These are phyloP conservation scores for Poeciliopsis gracilis DNA, from an alignment of 2,797 vertebrate species.

Conservation along the genomic window DNA sequence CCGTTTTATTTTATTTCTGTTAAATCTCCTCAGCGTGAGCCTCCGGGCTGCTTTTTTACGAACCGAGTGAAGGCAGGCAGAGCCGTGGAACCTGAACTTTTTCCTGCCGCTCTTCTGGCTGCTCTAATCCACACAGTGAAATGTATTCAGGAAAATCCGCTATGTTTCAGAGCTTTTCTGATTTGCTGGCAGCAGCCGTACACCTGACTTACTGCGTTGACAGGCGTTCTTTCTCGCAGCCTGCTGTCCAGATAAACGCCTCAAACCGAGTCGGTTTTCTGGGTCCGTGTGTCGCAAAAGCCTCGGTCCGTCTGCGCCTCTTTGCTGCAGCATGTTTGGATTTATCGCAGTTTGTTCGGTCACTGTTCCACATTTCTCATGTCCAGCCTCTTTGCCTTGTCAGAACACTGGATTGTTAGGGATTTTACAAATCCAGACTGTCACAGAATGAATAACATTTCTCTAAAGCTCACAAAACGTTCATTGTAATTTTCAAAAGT, in stretches of 20 bases:
- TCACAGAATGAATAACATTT: not conserved
- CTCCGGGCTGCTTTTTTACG: not conserved
- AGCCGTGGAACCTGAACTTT: constrained; percentile 56
- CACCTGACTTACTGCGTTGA: not conserved
- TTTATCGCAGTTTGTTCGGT: not conserved
- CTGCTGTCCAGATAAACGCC: not conserved
- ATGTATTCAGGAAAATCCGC: not conserved
- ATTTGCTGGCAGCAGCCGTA: not conserved
- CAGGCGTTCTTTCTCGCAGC: not conserved
- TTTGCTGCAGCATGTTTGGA: not conserved
- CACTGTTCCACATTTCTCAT: not conserved
- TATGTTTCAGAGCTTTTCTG: not conserved
- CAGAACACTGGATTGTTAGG: not conserved
- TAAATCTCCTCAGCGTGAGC: not conserved
- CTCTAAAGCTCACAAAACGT: not conserved
- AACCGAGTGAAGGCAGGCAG: constrained; percentile 19
- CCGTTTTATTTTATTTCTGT: not conserved
- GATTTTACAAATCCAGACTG: not conserved
- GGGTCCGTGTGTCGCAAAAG: not conserved
- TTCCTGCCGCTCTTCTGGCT: constrained; percentile 4
- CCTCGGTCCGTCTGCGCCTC: not conserved
- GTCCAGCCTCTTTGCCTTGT: not conserved
- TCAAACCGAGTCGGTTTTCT: not conserved
- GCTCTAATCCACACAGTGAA: not conserved
- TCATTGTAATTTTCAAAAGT: not conserved